Conservation (phyloP, 2,888 invertebrate species). For the Deladenus siricidicola region DNA sequence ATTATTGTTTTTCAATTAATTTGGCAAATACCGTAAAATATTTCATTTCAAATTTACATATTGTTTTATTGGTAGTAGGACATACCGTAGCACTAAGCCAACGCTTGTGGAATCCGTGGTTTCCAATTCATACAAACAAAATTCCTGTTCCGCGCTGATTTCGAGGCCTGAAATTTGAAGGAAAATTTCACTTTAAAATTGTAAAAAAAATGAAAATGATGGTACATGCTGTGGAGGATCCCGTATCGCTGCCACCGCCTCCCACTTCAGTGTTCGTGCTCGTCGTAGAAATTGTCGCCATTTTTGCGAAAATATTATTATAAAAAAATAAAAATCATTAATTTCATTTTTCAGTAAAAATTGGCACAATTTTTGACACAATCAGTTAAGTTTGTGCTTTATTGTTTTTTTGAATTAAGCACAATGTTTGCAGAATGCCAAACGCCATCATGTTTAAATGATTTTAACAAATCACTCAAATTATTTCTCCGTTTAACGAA, state of each 20-base stretch:
- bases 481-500: too few relatives aligned
- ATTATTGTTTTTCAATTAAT: not conserved
- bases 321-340: too few relatives aligned
- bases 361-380: too few relatives aligned
- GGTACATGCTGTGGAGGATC: not conserved
- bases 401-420: too few relatives aligned
- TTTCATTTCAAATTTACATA: not conserved
- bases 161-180: conserved; percentile 37
- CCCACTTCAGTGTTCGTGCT: not conserved
- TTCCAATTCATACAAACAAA: conserved; percentile 56
- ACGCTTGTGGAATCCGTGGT: conserved; percentile 55
- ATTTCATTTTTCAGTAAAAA: too few relatives aligned
- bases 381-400: too few relatives aligned
- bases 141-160: conserved; percentile 54
- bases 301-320: too few relatives aligned
- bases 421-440: too few relatives aligned
- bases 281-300: not conserved
- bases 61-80: too few relatives aligned
- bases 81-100: conserved; percentile 55
- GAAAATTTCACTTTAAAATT: not conserved
- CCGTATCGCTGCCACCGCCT: not conserved
- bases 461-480: too few relatives aligned
- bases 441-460: too few relatives aligned
- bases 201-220: not conserved
- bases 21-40: too few relatives aligned